phyloP scores from a whole-genome alignment of 2,797 vertebrate species.

The Bufotes viridis region DNA sequence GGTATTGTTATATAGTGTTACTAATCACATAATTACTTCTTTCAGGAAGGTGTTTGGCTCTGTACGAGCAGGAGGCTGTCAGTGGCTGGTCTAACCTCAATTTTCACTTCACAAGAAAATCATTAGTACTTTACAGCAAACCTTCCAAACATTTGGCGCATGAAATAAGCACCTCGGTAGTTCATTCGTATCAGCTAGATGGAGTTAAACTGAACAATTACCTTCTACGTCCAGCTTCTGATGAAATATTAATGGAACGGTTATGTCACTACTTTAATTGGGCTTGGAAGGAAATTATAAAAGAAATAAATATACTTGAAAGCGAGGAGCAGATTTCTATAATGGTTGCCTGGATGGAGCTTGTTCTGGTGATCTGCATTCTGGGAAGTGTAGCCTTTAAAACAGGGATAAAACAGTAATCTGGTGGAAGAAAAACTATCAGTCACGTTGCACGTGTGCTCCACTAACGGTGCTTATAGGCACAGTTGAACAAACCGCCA shows the following conservation, averaged over 20 bases:
- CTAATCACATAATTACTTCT: conserved; percentile 54
- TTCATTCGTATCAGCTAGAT: conserved; percentile 13
- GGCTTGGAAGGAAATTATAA: conserved; percentile 12
- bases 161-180: conserved; percentile 36
- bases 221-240: neutral
- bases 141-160: conserved; percentile 46
- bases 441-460: neutral
- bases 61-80: conserved; percentile 7
- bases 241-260: conserved; percentile 36
- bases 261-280: neutral
- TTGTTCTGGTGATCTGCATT: neutral
- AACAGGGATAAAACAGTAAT: neutral
- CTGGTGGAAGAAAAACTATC: neutral
- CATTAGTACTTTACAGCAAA: conserved; percentile 52
- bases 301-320: conserved; percentile 5
- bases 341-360: neutral
- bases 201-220: conserved; percentile 37
- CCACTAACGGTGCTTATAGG: no score
- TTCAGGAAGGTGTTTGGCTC: conserved; percentile 23
- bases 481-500: no score
- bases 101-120: conserved; percentile 56
- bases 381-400: neutral
- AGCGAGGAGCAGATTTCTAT: neutral
- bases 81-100: conserved; percentile 51
- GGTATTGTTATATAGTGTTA: conserved; percentile 36